Percentiles rank a stretch among this genome's conserved stretches.
Conservation (phyloP, 92 coral and sea anemone genomes). For the Desmophyllum pertusum region DNA sequence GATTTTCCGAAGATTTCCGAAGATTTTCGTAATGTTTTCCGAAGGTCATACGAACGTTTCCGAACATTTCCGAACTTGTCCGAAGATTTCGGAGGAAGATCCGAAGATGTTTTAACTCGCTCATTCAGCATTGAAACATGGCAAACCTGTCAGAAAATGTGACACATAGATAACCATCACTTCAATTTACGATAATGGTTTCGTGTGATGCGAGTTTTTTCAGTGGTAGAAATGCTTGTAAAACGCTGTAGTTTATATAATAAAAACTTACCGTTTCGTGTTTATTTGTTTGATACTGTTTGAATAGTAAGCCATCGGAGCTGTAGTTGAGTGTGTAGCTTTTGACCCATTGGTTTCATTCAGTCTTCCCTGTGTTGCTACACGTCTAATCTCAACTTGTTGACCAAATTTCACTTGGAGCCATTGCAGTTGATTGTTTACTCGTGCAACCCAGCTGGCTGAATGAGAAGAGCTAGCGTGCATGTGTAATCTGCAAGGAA, state of each 20-base stretch:
- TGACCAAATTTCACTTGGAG: constrained; percentile 30
- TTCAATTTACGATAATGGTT: too few species aligned
- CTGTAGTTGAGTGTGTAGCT: constrained; percentile 47
- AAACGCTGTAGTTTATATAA: background rate
- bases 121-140: too few species aligned
- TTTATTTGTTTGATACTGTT: constrained; percentile 16
- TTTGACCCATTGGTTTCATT: constrained; percentile 34
- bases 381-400: constrained; percentile 19
- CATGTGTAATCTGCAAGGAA: background rate
- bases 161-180: too few species aligned
- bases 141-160: too few species aligned
- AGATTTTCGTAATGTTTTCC: too few species aligned
- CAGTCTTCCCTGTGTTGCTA: constrained; percentile 52
- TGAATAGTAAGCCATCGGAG: constrained; percentile 25
- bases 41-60: too few species aligned
- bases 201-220: too few species aligned
- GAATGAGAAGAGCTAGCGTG: background rate
- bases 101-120: too few species aligned
- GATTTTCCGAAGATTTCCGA: too few species aligned
- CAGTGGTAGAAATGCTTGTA: too few species aligned
- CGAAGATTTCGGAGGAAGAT: too few species aligned
- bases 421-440: background rate
- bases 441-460: background rate
- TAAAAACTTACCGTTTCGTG: background rate
- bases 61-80: too few species aligned